Percentiles rank a stretch among this genome's conserved stretches.
These are phyloP conservation scores for Capromys pilorides DNA, from an alignment of 2,797 vertebrate species.

Conservation along the genomic window DNA sequence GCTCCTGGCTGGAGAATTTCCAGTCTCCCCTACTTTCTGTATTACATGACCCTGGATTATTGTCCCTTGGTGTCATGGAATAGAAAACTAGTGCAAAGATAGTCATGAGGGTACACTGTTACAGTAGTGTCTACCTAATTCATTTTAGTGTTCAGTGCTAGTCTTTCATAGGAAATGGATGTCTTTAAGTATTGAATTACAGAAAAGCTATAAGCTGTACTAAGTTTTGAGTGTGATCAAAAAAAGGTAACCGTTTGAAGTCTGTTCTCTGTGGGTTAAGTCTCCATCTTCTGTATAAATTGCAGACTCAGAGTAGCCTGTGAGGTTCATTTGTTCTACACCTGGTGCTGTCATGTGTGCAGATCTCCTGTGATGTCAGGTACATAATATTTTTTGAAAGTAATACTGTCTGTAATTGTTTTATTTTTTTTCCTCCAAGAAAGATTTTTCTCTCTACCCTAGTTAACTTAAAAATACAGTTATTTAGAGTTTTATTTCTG, in stretches of 20 bases:
- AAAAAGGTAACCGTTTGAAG: constrained; percentile 8
- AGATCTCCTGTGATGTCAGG: not conserved
- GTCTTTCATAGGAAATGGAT: not conserved
- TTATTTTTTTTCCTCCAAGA: not conserved
- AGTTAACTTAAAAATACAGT: not conserved
- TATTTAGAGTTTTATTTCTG: constrained; percentile 39
- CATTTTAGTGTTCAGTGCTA: not conserved
- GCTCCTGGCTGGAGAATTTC: not conserved
- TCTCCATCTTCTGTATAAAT: constrained; percentile 28
- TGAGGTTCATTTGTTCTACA: not conserved
- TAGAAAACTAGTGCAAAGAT: not conserved
- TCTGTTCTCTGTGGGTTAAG: not conserved
- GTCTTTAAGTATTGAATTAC: not conserved
- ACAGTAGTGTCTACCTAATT: not conserved
- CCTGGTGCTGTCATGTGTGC: not conserved
- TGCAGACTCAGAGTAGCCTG: not conserved
- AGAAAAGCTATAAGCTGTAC: not conserved
- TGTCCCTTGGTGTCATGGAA: not conserved
- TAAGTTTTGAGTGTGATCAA: not conserved
- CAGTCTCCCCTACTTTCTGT: not conserved
- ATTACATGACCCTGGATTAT: not conserved
- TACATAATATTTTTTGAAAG: constrained; percentile 32
- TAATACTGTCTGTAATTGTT: not conserved
- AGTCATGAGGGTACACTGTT: not conserved
- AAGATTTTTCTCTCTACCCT: constrained; percentile 3